A percentile compares a stretch with the other conserved stretches of the same genome.
Evolutionary conservation across 2,797 vertebrate species (phyloP).

Genomic region (Synaphobranchus kaupii): DNA sequence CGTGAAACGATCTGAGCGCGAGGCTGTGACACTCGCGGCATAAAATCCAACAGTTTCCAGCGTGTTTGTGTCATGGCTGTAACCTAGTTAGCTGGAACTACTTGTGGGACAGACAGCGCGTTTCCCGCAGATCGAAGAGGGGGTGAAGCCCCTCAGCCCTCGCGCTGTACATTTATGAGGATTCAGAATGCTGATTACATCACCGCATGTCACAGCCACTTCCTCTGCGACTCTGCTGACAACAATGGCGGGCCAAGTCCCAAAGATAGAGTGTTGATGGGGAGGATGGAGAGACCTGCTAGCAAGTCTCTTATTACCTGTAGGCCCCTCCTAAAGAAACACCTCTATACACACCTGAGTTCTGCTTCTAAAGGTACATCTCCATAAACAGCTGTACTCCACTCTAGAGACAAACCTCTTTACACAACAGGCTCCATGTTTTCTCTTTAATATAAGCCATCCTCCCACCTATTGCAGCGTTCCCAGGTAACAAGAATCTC

Average conservation of each 20-base stretch:
- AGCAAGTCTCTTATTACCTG: neutral
- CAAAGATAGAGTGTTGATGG: neutral
- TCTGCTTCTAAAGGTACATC: neutral
- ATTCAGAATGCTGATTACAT: neutral
- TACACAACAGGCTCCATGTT: neutral
- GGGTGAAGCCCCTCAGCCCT: neutral
- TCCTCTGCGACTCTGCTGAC: neutral
- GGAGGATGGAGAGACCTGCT: neutral
- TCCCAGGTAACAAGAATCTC: neutral
- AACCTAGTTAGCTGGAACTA: neutral
- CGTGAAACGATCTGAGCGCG: neutral
- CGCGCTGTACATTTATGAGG: neutral
- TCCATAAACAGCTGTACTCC: neutral
- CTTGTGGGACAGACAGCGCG: neutral
- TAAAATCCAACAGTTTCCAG: neutral
- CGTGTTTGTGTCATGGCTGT: neutral
- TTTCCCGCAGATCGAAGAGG: neutral
- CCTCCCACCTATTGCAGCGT: neutral
- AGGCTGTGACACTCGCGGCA: neutral
- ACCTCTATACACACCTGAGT: neutral
- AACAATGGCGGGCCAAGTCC: neutral
- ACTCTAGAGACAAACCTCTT: neutral
- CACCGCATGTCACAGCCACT: neutral
- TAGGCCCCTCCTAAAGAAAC: neutral
- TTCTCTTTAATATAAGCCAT: neutral